These are phyloP conservation scores for Uromys caudimaculatus DNA, from an alignment of 2,797 vertebrate species.

Conservation along the genomic window DNA sequence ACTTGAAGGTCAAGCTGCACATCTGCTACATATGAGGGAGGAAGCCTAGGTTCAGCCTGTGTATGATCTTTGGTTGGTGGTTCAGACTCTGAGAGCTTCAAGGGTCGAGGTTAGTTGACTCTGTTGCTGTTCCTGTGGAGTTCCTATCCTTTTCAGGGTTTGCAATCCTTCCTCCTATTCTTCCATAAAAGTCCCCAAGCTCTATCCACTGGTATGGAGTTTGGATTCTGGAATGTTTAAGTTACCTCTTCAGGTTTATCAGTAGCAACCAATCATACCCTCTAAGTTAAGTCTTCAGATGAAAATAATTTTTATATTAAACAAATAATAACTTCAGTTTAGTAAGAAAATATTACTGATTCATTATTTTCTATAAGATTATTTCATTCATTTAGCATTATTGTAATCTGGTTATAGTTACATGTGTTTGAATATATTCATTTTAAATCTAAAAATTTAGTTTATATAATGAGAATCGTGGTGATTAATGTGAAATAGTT, in stretches of 20 bases:
- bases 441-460: not conserved
- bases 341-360: not conserved
- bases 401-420: not conserved
- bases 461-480: conserved; percentile 2
- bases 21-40: not conserved
- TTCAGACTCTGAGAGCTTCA: not conserved
- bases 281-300: not conserved
- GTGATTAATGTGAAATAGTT: conserved; percentile 3
- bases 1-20: not conserved
- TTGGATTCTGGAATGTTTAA: not conserved
- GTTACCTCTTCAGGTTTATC: not conserved
- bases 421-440: not conserved
- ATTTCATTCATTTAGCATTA: not conserved
- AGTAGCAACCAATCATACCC: not conserved
- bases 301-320: not conserved
- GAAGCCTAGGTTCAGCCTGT: not conserved
- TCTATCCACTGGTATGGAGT: not conserved
- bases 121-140: not conserved
- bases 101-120: not conserved
- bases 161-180: not conserved
- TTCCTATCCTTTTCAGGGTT: not conserved
- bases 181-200: not conserved
- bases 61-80: not conserved
- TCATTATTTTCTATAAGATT: not conserved
- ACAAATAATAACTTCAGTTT: not conserved